phyloP scores from a whole-genome alignment of 1,140 invertebrate species.

The Drosophila elegans region DNA sequence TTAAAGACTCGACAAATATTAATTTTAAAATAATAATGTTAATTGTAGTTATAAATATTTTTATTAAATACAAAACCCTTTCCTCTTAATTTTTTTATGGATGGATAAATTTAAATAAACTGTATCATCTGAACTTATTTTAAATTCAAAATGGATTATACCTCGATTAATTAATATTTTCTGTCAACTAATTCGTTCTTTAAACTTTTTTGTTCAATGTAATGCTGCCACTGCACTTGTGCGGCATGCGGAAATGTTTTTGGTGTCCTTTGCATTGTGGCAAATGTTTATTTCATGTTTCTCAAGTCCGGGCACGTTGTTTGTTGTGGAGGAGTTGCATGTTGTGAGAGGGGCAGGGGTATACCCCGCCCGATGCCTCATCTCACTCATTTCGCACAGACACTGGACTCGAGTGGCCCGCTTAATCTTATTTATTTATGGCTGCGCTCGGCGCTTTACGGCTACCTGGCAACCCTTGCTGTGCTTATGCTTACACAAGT shows the following conservation, averaged over 20 bases:
- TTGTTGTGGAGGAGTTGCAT: constrained; percentile 32
- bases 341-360: not conserved
- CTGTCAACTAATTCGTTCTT: too few relatives aligned
- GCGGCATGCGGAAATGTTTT: constrained; percentile 64
- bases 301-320: constrained; percentile 70
- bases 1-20: too few relatives aligned
- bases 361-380: constrained; percentile 6
- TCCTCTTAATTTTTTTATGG: too few relatives aligned
- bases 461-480: constrained; percentile 33
- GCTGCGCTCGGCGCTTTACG: constrained; percentile 10
- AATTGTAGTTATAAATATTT: too few relatives aligned
- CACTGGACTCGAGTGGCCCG: constrained; percentile 57
- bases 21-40: too few relatives aligned
- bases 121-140: not conserved
- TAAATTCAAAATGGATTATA: not conserved
- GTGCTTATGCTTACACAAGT: constrained; percentile 59
- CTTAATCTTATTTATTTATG: constrained; percentile 83
- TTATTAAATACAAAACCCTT: too few relatives aligned
- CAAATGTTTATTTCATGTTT: constrained; percentile 82
- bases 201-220: not conserved
- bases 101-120: too few relatives aligned
- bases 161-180: too few relatives aligned
- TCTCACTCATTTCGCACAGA: constrained; percentile 58
- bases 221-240: constrained; percentile 26
- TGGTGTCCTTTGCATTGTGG: constrained; percentile 46